Evolutionary conservation across 2,797 vertebrate genomes (phyloP).

Genomic region (Microctenopoma stevenorrisi): DNA sequence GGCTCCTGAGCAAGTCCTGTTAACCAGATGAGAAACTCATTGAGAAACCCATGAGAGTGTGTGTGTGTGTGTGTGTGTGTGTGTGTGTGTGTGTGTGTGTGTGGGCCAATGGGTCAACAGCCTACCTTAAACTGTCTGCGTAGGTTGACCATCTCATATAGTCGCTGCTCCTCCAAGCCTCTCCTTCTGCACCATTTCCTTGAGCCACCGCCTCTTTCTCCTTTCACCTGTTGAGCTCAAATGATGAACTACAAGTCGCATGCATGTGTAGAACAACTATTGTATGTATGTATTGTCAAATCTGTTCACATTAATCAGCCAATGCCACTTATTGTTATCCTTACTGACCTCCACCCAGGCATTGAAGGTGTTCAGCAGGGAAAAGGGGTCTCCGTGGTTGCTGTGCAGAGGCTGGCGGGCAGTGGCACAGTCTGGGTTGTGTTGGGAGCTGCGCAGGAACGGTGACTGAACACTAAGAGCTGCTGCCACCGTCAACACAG

Average conservation of each 20-base stretch:
- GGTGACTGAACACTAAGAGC: conserved; percentile 91
- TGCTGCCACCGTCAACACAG: conserved; percentile 88
- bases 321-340: not conserved
- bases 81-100: not conserved
- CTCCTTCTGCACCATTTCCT: conserved; percentile 91
- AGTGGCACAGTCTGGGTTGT: conserved; percentile 82
- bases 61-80: too few relatives aligned
- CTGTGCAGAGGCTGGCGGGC: conserved; percentile 88
- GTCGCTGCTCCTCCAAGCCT: conserved; percentile 92
- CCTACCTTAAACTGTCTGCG: conserved; percentile 92
- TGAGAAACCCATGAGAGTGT: not conserved
- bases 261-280: not conserved
- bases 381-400: conserved; percentile 92
- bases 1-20: conserved; percentile 88
- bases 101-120: not conserved
- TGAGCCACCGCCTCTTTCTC: conserved; percentile 81
- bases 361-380: conserved; percentile 91
- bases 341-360: conserved; percentile 91
- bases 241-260: not conserved
- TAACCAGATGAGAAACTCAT: not conserved
- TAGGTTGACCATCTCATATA: conserved; percentile 94
- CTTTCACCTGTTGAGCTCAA: conserved; percentile 85
- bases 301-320: not conserved
- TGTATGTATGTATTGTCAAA: too few relatives aligned
- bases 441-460: conserved; percentile 86